Evolutionary conservation across 2,888 invertebrate genomes (phyloP), one percentile per base, ranked within the genome.

Genomic region (Halocaridina rubra): DNA sequence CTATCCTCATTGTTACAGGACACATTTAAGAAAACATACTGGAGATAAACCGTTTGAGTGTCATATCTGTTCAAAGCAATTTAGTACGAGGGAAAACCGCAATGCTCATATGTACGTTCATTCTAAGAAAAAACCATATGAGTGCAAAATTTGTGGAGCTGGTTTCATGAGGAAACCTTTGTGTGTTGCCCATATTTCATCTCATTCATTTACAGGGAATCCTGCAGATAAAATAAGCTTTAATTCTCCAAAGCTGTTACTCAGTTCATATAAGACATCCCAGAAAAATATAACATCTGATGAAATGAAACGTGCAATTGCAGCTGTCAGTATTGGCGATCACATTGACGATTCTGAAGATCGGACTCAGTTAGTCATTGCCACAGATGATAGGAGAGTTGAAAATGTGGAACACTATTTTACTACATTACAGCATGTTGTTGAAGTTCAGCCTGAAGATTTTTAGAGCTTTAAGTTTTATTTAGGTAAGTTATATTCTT

Each of bases 51-150:
- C 88, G n/a, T 84, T 81, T 74, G 82, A 80, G 32, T 88, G 88
- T 24, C 80, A 88, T 92, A 94, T 94, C 22, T 96, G 96, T 91
- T 95, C 95, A 79, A 96, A 96, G 90, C 93, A 94, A 75, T 96
- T 96, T 91, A 95, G 94, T 90, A 95, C 95, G 8, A 93, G 95
- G 84, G 96, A 96, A 91, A 96, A 96, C 75, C 80, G 86, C 16
- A 87, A 87, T 76, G 88, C 88, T 27, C 88, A 88, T 67, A 86
- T 85, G 80, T 88, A 87, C 74, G 88, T 87, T 10, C 88, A 88
- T 59, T 84, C 85, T 5, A 86, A 87, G 19, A 86, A 85, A 24
- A 88, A 88, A 29, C 88, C 86, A 29, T 88, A 88, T 57, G 88
- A 88, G 46, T 88, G 88, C 64, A 81, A 78, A n/a, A 53, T 88